Conservation (phyloP, 2,888 invertebrate species). For the Malthinus seriepunctatus region DNA sequence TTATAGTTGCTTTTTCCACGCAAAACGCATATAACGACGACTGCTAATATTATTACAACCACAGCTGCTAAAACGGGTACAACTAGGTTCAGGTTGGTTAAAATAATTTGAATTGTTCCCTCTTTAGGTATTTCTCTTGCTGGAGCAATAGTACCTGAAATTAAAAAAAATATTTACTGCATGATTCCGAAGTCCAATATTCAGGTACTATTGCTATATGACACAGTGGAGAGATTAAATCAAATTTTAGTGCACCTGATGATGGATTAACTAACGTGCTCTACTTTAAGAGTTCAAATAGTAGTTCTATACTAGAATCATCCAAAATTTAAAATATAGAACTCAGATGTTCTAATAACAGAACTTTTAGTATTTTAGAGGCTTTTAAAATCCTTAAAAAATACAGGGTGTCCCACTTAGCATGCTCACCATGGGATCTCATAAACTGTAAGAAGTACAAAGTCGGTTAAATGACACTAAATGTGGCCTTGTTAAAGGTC, state of each 20-base stretch:
- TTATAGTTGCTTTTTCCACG: constrained; percentile 81
- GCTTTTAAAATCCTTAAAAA: too few species aligned
- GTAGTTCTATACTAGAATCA: too few species aligned
- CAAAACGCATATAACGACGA: constrained; percentile 90
- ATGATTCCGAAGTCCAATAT: constrained; percentile 28
- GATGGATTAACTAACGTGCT: neutral
- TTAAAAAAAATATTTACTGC: constrained; percentile 44
- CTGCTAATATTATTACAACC: constrained; percentile 90
- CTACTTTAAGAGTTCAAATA: neutral
- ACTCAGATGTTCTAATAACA: too few species aligned
- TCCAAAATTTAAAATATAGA: too few species aligned
- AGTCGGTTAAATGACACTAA: too few species aligned
- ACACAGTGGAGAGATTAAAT: constrained; percentile 16
- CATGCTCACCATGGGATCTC: too few species aligned
- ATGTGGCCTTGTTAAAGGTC: too few species aligned
- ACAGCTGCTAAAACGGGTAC: constrained; percentile 91
- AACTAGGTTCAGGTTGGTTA: constrained; percentile 90
- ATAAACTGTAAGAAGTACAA: too few species aligned
- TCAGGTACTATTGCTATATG: constrained; percentile 54
- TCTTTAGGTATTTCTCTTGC: constrained; percentile 83
- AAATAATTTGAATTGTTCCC: constrained; percentile 80
- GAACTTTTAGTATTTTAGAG: too few species aligned
- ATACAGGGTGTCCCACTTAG: too few species aligned
- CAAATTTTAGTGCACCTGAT: neutral
- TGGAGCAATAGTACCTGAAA: constrained; percentile 95